These are phyloP conservation scores for Trichomycterus rosablanca DNA, from an alignment of 2,113 vertebrate genomes.

Conservation along the genomic window DNA sequence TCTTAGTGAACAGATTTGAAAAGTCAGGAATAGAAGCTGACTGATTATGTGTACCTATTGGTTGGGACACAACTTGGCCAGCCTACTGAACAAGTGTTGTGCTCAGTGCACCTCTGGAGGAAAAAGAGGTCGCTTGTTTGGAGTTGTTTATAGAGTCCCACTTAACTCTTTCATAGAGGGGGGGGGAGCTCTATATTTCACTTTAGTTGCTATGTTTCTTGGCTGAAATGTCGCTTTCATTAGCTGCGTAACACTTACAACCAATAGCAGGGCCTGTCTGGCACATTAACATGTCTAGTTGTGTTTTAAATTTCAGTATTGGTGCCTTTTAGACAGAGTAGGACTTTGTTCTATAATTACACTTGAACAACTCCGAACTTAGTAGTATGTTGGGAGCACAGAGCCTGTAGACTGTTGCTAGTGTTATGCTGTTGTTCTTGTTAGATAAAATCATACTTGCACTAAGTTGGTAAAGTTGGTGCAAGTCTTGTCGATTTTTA, in stretches of 20 bases:
- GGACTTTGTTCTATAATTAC: constrained; percentile 23
- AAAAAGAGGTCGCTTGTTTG: constrained; percentile 66
- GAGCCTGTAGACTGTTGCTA: neutral
- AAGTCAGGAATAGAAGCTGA: neutral
- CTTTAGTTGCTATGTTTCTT: neutral
- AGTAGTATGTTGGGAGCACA: neutral
- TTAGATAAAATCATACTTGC: neutral
- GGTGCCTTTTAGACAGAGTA: constrained; percentile 24
- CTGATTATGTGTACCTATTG: neutral
- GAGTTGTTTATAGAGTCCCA: constrained; percentile 29
- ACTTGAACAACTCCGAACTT: constrained; percentile 6
- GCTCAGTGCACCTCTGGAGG: constrained; percentile 49
- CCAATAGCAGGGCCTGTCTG: neutral
- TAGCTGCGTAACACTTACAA: neutral
- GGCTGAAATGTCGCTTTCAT: neutral
- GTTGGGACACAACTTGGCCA: constrained; percentile 7
- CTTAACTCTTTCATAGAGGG: constrained; percentile 36
- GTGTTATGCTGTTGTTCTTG: constrained; percentile 4
- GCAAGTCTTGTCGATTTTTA: no score
- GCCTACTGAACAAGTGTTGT: constrained; percentile 26
- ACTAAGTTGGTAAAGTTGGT: no score
- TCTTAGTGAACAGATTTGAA: constrained; percentile 17
- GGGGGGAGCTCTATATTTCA: neutral
- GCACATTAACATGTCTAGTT: neutral
- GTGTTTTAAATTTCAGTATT: constrained; percentile 33